These are phyloP conservation scores for Cyaniris semiargus DNA, from an alignment of 2,888 invertebrate genomes.

Conservation along the genomic window DNA sequence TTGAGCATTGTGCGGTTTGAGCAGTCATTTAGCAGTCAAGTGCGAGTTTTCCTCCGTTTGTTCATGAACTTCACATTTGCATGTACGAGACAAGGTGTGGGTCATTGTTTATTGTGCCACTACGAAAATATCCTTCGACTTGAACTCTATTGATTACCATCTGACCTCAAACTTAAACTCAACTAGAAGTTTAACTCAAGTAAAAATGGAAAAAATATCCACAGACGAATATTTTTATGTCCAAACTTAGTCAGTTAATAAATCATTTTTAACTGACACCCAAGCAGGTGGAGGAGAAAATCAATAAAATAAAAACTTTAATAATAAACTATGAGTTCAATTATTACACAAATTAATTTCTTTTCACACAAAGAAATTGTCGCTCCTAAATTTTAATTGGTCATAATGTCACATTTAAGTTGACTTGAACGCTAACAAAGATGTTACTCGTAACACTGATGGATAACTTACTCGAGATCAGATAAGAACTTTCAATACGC, in stretches of 20 bases:
- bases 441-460: not conserved
- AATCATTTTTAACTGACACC: too few relatives aligned
- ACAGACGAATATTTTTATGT: not conserved
- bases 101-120: slow-evolving; percentile 7
- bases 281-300: too few relatives aligned
- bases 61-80: slow-evolving; percentile 37
- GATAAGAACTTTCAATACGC: slow-evolving; percentile 38
- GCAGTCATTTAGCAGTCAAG: slow-evolving; percentile 33
- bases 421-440: not conserved
- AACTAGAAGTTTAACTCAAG: too few relatives aligned
- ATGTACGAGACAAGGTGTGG: slow-evolving; percentile 24
- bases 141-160: not conserved
- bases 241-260: too few relatives aligned
- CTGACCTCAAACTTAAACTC: slow-evolving; percentile 7
- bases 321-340: not conserved
- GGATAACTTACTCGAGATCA: not conserved
- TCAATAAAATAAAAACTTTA: too few relatives aligned
- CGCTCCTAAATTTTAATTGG: not conserved
- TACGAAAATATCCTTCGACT: not conserved
- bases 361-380: not conserved
- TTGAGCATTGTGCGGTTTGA: slow-evolving; percentile 31
- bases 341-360: not conserved
- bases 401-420: not conserved
- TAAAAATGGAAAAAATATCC: too few relatives aligned
- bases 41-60: slow-evolving; percentile 31